These are phyloP conservation scores for Oscheius onirici DNA, from an alignment of 2,888 invertebrate genomes.

Conservation along the genomic window DNA sequence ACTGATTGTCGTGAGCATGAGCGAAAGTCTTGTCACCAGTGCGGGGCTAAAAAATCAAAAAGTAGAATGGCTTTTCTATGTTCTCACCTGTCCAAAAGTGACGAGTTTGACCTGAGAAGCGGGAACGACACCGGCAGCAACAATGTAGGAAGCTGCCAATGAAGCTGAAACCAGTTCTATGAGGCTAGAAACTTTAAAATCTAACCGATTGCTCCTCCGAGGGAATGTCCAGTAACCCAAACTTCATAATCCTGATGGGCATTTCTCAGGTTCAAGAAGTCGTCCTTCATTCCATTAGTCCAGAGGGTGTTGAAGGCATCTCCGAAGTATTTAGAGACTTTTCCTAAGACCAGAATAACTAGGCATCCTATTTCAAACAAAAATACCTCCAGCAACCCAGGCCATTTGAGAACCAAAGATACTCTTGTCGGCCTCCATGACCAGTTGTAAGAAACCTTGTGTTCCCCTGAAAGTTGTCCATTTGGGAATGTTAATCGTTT, in stretches of 20 bases:
- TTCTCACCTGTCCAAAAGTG: constrained; percentile 65
- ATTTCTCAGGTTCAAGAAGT: constrained; percentile 45
- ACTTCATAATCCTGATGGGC: constrained; percentile 55
- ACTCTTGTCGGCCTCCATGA: constrained; percentile 55
- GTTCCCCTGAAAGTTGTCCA: constrained; percentile 50
- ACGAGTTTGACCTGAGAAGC: constrained; percentile 47
- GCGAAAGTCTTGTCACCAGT: constrained; percentile 58
- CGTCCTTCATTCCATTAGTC: constrained; percentile 58
- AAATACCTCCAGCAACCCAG: not conserved
- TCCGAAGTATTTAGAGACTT: constrained; percentile 60
- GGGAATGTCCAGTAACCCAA: constrained; percentile 60
- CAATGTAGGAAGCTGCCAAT: constrained; percentile 52
- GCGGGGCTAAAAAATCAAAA: too few species aligned
- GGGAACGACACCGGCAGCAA: constrained; percentile 34
- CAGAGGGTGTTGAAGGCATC: constrained; percentile 60
- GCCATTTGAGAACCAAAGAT: constrained; percentile 37
- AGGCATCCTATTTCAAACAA: not conserved
- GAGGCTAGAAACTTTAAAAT: too few species aligned
- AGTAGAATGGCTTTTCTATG: too few species aligned
- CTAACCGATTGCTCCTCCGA: constrained; percentile 61
- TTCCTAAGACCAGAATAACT: not conserved
- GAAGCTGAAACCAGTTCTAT: too few species aligned
- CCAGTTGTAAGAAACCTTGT: constrained; percentile 51
- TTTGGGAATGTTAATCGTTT: not conserved
- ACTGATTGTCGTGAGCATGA: constrained; percentile 40